Evolutionary conservation across 2,888 invertebrate species (phyloP).

Genomic region (Tanypteryx hageni): DNA sequence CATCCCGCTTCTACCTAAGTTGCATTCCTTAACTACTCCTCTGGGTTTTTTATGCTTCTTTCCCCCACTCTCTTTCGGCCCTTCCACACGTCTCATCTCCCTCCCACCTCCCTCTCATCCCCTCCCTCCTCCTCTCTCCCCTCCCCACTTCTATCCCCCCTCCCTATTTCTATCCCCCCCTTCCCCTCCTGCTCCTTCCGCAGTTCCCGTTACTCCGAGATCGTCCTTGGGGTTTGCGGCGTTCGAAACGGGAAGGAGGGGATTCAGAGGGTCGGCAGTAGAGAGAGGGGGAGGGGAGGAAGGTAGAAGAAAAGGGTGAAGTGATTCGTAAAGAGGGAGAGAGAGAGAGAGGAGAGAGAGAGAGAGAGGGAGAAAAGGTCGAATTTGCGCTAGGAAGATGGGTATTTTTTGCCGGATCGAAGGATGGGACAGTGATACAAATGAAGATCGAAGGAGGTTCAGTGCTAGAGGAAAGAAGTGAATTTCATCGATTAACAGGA

Average conservation of each 20-base stretch:
- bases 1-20: background rate
- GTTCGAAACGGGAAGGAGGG: background rate
- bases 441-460: too few species aligned
- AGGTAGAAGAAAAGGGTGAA: background rate
- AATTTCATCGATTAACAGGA: too few species aligned
- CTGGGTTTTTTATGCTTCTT: background rate
- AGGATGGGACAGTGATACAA: too few species aligned
- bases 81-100: background rate
- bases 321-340: background rate
- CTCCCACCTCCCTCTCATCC: background rate
- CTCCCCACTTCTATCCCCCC: background rate
- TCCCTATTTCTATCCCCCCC: background rate
- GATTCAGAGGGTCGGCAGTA: background rate
- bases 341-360: background rate
- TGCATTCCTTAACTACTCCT: conserved; percentile 21
- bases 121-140: background rate
- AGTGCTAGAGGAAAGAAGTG: too few species aligned
- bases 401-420: too few species aligned
- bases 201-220: conserved; percentile 50
- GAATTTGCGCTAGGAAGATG: too few species aligned
- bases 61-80: background rate
- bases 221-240: conserved; percentile 56
- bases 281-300: background rate
- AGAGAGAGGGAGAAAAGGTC: background rate
- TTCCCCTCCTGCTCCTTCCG: conserved; percentile 5